Evolutionary conservation across 2,797 vertebrate genomes (phyloP), one percentile per base, ranked within the genome.

Genomic region (Anguilla marmorata): DNA sequence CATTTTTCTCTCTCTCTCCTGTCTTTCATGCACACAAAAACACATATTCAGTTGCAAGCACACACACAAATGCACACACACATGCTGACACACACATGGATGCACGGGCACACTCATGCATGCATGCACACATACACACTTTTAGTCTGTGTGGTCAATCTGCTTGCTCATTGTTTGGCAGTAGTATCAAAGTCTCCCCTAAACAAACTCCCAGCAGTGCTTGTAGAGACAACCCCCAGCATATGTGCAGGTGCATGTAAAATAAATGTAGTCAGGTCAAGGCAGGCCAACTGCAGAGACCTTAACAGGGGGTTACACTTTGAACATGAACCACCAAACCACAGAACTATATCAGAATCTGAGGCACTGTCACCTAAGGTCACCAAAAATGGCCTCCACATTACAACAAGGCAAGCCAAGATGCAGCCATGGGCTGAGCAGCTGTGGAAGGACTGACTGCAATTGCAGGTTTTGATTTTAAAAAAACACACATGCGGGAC

Each of bases 11-110:
- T 69, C 41, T 69, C n/a, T 30, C 27, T 69, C 9, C 52, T 74
- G 69, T 84, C 48, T 2, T 85, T 82, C 56, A 80, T 74, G 89
- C 84, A 89, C 87, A 76, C 88, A 52, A 50, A 11, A 21, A 87
- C 27, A 45, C 30, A 80, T 60, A 86, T 3, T 54, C 30, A 76
- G 24, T 21, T 24, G 19, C 2, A 63, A 24, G 19, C 60, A 63
- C 14, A 27, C 63, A 27, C 63, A 27, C 9, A n/a, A 4, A 27
- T 27, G 7, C 30, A 33, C 30, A 52, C 50, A 3, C 37, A 84
- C 60, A 41, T 45, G n/a, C 74, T 85, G 74, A 90, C 88, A 88
- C 90, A 91, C 86, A 88, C 87, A 58, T 16, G 14, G 12, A 58
- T 3, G 16, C 63, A 69, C 24, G 21, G 5, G 1, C 3, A 24